Evolutionary conservation across 2,113 vertebrate genomes (phyloP), one percentile per base, ranked within the genome.

Genomic region (Gambusia holbrooki): DNA sequence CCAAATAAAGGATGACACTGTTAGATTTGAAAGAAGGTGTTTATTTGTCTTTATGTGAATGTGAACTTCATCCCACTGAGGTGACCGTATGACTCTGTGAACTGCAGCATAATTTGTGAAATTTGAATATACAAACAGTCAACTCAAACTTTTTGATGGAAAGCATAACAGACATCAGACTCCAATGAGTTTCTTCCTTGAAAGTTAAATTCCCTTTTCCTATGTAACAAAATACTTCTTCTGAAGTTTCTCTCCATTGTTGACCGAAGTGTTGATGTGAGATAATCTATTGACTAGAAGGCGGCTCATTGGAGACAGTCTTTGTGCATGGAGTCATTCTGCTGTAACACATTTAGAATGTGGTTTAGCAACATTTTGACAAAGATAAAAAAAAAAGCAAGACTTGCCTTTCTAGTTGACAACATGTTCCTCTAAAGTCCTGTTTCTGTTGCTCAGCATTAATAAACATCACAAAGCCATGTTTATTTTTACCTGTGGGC

Each of bases 21-120:
- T 28, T 32, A 33, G 66, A 62, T 65, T 76, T 65, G 63, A 73
- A 61, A 66, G 45, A 48, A 48, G 51, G 22, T 25, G 25, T 58
- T n/a, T n/a, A 5, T 58, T 58, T 25, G 25, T n/a, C 8, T 19
- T 40, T 27, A 19, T 28, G 48, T 32, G 30, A 60, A 19, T 19
- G 62, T 32, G 25, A 37, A 17, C 33, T 42, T 17, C 1, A 1
- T 29, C 15, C 14, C 2, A 19, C 30, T 40, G 33, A n/a, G 22
- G 27, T 37, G 10, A 60, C 17, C 48, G 45, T 25, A 54, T 2
- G 22, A 22, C 5, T 54, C 51, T 54, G 10, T 54, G 51, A 58
- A n/a, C 5, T n/a, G 22, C 51, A 6, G 0, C 51, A n/a, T 3
- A 11, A 22, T n/a, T 58, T n/a, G n/a, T 58, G 51, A 58, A n/a